phyloP scores from a whole-genome alignment of 2,888 invertebrate species.

The Vandiemenella viatica region DNA sequence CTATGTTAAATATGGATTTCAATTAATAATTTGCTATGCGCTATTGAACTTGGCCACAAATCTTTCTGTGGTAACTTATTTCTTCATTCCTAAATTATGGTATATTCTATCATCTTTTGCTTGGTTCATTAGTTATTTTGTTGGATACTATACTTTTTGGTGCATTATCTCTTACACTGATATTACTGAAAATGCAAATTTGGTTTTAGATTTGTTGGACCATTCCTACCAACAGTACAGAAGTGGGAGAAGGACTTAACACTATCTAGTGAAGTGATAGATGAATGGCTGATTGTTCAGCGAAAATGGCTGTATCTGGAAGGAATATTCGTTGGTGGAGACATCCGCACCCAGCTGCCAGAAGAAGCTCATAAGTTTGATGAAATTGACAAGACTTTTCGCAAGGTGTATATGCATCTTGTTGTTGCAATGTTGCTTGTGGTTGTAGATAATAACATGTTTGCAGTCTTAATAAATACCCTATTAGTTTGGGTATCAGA shows the following conservation, averaged over 20 bases:
- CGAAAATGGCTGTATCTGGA: conserved; percentile 85
- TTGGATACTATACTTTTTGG: no score
- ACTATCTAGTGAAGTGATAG: conserved; percentile 69
- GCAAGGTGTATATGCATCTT: conserved; percentile 36
- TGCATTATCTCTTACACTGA: no score
- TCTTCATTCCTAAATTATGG: no score
- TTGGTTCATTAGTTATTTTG: no score
- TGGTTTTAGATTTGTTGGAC: conserved; percentile 59
- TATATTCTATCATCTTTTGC: no score
- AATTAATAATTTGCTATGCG: no score
- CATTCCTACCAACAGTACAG: conserved; percentile 67
- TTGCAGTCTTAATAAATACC: neutral
- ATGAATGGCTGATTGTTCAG: conserved; percentile 75
- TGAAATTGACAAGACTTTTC: conserved; percentile 66
- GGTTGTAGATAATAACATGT: no score
- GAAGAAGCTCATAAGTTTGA: conserved; percentile 86
- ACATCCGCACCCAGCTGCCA: conserved; percentile 71
- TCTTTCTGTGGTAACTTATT: no score
- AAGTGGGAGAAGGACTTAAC: conserved; percentile 73
- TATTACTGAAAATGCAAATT: no score
- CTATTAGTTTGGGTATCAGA: neutral
- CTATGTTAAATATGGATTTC: no score
- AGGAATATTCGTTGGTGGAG: conserved; percentile 81
- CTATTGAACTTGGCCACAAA: no score
- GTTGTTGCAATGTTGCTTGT: no score